Evolutionary conservation across 2,888 invertebrate genomes (phyloP).

Genomic region (Spilarctia lutea): DNA sequence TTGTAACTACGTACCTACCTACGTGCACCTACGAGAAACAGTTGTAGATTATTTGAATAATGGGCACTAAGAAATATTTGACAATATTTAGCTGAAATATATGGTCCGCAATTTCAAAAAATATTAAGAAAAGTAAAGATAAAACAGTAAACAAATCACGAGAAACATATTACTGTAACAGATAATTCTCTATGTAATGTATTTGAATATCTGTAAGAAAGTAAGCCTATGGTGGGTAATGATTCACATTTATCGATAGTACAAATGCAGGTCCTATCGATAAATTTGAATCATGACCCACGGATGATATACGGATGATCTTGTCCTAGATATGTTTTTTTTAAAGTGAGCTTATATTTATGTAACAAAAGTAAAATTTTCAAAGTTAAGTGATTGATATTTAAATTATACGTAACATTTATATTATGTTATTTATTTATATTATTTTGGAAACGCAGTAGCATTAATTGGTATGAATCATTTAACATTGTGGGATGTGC

Average conservation of each 20-base stretch:
- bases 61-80: not conserved
- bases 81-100: not conserved
- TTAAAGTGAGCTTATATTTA: not conserved
- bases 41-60: not conserved
- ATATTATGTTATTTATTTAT: not conserved
- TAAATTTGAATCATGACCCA: too few relatives aligned
- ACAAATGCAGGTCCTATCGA: too few relatives aligned
- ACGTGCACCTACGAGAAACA: conserved; percentile 28
- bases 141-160: too few relatives aligned
- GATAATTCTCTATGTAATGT: too few relatives aligned
- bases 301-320: not conserved
- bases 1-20: too few relatives aligned
- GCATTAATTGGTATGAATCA: conserved; percentile 11
- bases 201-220: too few relatives aligned
- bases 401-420: not conserved
- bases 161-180: too few relatives aligned
- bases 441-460: not conserved
- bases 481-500: not conserved
- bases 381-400: not conserved
- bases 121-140: not conserved
- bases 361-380: not conserved
- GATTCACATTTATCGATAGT: too few relatives aligned
- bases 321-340: not conserved
- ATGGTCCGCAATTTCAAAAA: not conserved
- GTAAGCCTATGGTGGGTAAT: too few relatives aligned